Conservation (phyloP, 2,888 invertebrate species). For the Aproaerema taeniolella region DNA sequence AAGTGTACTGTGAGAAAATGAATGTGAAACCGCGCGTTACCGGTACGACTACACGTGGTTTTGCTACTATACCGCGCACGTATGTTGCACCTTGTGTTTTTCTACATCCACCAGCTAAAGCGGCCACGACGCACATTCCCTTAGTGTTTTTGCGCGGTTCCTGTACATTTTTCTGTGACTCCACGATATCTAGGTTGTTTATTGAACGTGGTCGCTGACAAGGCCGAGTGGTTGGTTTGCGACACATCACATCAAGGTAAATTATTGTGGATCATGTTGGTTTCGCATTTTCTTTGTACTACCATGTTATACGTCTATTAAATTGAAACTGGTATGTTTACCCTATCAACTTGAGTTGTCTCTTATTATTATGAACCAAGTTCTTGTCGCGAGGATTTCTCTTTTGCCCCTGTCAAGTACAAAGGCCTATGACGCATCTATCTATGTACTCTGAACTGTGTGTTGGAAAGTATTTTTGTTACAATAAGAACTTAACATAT, state of each 20-base stretch:
- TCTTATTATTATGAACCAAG: slow-evolving; percentile 17
- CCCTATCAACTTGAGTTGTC: slow-evolving; percentile 10
- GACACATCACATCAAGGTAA: slow-evolving; percentile 54
- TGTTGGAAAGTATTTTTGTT: slow-evolving; percentile 35
- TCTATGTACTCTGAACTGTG: slow-evolving; percentile 36
- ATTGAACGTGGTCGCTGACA: slow-evolving; percentile 72
- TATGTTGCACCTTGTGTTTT: slow-evolving; percentile 47
- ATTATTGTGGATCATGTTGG: slow-evolving; percentile 31
- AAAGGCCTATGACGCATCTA: slow-evolving; percentile 61
- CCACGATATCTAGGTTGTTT: slow-evolving; percentile 55
- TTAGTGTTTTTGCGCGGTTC: slow-evolving; percentile 33
- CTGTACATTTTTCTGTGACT: slow-evolving; percentile 35
- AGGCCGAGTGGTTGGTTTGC: slow-evolving; percentile 45
- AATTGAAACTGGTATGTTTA: slow-evolving; percentile 14
- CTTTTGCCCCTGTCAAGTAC: slow-evolving; percentile 38
- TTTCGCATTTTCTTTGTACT: slow-evolving; percentile 21
- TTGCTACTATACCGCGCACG: slow-evolving; percentile 51
- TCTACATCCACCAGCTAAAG: slow-evolving; percentile 33
- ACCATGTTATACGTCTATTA: slow-evolving; percentile 12
- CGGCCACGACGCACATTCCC: slow-evolving; percentile 29
- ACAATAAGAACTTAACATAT: slow-evolving; percentile 11
- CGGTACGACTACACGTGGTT: slow-evolving; percentile 74
- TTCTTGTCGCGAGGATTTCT: slow-evolving; percentile 38
- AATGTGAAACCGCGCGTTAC: slow-evolving; percentile 60
- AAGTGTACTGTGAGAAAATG: slow-evolving; percentile 60